Evolutionary conservation across 2,113 vertebrate species (phyloP).

Genomic region (Chlamydotis undulata): DNA sequence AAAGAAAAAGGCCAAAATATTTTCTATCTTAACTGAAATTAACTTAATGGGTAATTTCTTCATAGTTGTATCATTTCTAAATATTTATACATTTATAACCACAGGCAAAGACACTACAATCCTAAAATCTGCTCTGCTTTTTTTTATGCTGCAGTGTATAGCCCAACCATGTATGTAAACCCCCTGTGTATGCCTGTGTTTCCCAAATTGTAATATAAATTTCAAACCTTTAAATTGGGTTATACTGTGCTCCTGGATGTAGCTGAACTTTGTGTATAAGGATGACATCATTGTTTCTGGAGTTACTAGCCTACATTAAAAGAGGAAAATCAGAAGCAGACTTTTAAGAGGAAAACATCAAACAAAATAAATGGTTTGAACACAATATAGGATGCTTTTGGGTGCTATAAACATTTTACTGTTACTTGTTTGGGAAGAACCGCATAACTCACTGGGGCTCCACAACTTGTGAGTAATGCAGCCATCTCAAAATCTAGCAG

Average conservation of each 20-base stretch:
- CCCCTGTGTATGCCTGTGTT: background rate
- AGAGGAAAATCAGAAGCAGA: slow-evolving; percentile 15
- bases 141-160: background rate
- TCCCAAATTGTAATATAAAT: background rate
- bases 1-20: background rate
- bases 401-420: slow-evolving; percentile 51
- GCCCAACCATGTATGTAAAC: background rate
- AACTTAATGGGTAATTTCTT: background rate
- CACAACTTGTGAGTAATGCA: slow-evolving; percentile 34
- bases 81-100: background rate
- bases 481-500: slow-evolving; percentile 22
- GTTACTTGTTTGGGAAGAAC: slow-evolving; percentile 52
- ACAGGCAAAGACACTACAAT: background rate
- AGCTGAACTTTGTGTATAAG: background rate
- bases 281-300: slow-evolving; percentile 41
- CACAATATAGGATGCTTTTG: slow-evolving; percentile 9
- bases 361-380: slow-evolving; percentile 41
- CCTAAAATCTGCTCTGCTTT: background rate
- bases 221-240: background rate
- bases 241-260: background rate
- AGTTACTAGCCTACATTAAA: background rate
- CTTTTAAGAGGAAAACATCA: slow-evolving; percentile 45
- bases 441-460: slow-evolving; percentile 22
- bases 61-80: background rate
- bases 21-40: background rate